These are phyloP conservation scores for Anabacerthia variegaticeps DNA, from an alignment of 2,797 vertebrate species.

Conservation along the genomic window DNA sequence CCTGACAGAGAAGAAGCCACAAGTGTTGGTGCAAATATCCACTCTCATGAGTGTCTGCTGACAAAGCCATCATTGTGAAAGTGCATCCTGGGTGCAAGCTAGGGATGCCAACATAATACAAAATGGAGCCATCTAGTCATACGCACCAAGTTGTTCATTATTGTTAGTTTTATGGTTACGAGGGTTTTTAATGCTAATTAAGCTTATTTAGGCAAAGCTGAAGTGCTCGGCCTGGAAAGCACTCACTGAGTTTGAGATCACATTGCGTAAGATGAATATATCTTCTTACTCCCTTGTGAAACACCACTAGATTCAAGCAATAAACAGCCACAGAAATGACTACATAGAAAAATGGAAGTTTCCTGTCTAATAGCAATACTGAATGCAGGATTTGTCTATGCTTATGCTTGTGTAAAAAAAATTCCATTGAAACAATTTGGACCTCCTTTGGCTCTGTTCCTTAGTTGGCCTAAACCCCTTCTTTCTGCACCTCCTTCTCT, in stretches of 20 bases:
- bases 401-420: not conserved
- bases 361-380: not conserved
- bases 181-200: not conserved
- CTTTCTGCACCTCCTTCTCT: not conserved
- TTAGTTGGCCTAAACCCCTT: not conserved
- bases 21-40: accelerated
- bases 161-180: not conserved
- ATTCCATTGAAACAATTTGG: not conserved
- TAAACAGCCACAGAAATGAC: not conserved
- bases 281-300: not conserved
- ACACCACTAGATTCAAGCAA: not conserved
- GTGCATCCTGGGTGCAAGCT: not conserved
- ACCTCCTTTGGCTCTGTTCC: not conserved
- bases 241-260: not conserved
- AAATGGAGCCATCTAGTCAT: not conserved
- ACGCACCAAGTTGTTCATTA: not conserved
- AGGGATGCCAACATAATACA: not conserved
- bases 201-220: not conserved
- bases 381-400: not conserved
- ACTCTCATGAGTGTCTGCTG: not conserved
- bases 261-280: accelerated
- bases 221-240: not conserved
- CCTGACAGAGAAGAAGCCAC: accelerated
- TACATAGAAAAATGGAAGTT: not conserved
- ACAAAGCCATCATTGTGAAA: not conserved